Evolutionary conservation across 2,113 vertebrate genomes (phyloP).

Genomic region (Candoia aspera): DNA sequence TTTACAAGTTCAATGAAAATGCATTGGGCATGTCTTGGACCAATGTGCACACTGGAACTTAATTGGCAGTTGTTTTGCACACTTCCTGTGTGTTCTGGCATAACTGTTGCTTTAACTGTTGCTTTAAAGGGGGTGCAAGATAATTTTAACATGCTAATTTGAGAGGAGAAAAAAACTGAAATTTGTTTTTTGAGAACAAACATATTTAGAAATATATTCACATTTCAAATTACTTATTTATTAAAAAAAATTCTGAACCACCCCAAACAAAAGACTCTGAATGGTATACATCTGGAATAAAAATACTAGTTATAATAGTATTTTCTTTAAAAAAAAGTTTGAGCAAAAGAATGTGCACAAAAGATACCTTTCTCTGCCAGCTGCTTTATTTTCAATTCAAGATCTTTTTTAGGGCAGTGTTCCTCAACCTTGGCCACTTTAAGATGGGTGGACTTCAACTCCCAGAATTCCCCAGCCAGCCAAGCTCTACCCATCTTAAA

Average conservation of each 20-base stretch:
- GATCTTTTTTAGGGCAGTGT: too few relatives aligned
- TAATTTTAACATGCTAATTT: background rate
- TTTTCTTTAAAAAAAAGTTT: too few relatives aligned
- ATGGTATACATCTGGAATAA: background rate
- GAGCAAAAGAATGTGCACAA: too few relatives aligned
- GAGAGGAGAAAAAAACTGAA: background rate
- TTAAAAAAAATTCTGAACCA: background rate
- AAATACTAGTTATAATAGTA: background rate
- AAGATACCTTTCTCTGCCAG: too few relatives aligned
- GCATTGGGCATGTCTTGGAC: background rate
- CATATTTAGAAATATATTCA: background rate
- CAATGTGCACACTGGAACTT: background rate
- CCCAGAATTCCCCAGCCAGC: too few relatives aligned
- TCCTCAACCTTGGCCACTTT: too few relatives aligned
- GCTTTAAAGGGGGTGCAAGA: background rate
- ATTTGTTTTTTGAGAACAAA: background rate
- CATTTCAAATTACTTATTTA: background rate
- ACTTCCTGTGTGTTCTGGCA: background rate
- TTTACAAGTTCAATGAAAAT: background rate
- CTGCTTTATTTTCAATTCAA: too few relatives aligned
- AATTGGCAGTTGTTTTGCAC: background rate
- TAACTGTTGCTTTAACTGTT: background rate
- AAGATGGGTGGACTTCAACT: too few relatives aligned
- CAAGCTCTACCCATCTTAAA: too few relatives aligned
- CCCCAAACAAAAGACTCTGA: background rate